These are phyloP conservation scores for Rhabdomys pumilio DNA, from an alignment of 2,797 vertebrate species.

Conservation along the genomic window DNA sequence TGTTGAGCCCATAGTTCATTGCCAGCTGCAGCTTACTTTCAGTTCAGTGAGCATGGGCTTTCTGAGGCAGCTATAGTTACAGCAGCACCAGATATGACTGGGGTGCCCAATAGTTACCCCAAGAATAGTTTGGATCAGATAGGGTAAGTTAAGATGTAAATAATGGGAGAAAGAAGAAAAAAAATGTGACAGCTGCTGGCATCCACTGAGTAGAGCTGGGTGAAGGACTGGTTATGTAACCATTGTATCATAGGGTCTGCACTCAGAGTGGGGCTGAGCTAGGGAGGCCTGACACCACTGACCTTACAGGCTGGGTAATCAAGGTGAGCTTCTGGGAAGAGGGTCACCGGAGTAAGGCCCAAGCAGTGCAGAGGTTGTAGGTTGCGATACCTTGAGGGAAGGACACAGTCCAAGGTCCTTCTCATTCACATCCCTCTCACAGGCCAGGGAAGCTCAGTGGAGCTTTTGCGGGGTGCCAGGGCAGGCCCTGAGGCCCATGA, in stretches of 20 bases:
- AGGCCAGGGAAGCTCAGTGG: background rate
- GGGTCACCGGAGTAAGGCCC: background rate
- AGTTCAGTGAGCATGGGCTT: background rate
- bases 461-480: background rate
- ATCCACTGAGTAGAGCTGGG: background rate
- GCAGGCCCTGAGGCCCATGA: background rate
- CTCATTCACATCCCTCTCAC: background rate
- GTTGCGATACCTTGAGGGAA: background rate
- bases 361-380: background rate
- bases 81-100: background rate
- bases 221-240: background rate
- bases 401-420: background rate
- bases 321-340: background rate
- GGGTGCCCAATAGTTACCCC: background rate
- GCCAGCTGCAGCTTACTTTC: background rate
- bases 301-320: background rate
- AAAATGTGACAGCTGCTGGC: background rate
- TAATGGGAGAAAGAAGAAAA: background rate
- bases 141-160: background rate
- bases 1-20: rapidly evolving
- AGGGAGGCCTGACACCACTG: background rate
- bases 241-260: background rate
- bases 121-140: background rate
- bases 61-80: background rate
- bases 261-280: background rate